A percentile compares a stretch with the other conserved stretches of the same genome.
Evolutionary conservation across 2,888 invertebrate species (phyloP).

Genomic region (Zele albiditarsus): DNA sequence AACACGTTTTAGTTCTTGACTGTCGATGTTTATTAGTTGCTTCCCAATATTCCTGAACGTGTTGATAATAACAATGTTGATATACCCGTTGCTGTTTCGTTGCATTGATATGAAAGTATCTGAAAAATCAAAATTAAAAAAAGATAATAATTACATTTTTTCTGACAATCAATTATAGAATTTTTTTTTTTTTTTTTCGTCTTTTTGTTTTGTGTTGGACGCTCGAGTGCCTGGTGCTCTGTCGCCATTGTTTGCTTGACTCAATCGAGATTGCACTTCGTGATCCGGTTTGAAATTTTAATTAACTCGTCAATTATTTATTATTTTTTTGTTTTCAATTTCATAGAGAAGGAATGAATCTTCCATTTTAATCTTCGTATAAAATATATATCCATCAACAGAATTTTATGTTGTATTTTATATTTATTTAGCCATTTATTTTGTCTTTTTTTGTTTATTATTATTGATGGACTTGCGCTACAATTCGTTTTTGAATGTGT

Average conservation of each 20-base stretch:
- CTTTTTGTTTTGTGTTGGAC: constrained; percentile 26
- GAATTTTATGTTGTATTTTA: not conserved
- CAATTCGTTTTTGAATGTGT: not conserved
- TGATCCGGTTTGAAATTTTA: not conserved
- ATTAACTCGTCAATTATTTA: not conserved
- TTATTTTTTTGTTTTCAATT: not conserved
- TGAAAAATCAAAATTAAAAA: not conserved
- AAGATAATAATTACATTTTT: too few species aligned
- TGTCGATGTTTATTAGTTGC: constrained; percentile 67
- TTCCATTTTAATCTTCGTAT: not conserved
- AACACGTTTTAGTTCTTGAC: constrained; percentile 61
- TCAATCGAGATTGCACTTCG: not conserved
- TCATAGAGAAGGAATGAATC: not conserved
- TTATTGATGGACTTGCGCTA: not conserved
- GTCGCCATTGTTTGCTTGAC: constrained; percentile 4
- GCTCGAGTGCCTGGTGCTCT: not conserved
- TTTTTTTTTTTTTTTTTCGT: constrained; percentile 32
- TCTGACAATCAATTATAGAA: not conserved
- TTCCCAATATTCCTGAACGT: constrained; percentile 61
- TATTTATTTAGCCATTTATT: not conserved
- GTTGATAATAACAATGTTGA: constrained; percentile 46
- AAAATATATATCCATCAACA: not conserved
- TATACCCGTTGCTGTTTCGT: constrained; percentile 16
- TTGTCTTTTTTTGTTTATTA: not conserved
- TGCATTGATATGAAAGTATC: not conserved